A percentile compares a stretch with the other conserved stretches of the same genome.
phyloP scores from a whole-genome alignment of 2,888 invertebrate genomes.

The Acholoe squamosa region DNA sequence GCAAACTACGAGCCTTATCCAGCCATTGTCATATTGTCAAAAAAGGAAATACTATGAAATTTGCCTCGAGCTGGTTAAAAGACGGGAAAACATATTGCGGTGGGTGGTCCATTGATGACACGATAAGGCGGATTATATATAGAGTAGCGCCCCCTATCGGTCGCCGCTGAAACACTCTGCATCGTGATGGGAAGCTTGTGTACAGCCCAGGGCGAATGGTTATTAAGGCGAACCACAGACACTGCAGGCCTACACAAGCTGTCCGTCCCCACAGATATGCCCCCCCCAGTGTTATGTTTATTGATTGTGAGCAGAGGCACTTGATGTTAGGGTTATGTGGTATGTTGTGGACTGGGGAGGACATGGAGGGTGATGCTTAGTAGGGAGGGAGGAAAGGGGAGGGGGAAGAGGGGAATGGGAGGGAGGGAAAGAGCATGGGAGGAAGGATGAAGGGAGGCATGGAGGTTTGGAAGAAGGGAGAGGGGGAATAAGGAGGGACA shows the following conservation, averaged over 20 bases:
- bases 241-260: neutral
- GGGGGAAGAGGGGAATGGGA: no score
- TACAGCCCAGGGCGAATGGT: neutral
- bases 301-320: neutral
- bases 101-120: neutral
- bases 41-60: no score
- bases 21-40: no score
- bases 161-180: neutral
- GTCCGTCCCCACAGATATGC: neutral
- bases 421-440: no score
- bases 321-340: neutral
- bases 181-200: neutral
- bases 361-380: no score
- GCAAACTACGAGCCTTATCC: no score
- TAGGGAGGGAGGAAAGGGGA: no score
- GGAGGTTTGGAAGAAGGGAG: no score
- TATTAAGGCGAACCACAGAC: constrained; percentile 1
- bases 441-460: no score
- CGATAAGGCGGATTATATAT: constrained; percentile 13
- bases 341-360: no score
- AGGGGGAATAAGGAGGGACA: no score
- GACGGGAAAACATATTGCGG: neutral
- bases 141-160: neutral
- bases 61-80: no score
- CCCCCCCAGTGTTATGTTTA: neutral